These are phyloP conservation scores for Chrosomus eos DNA, from an alignment of 2,797 vertebrate genomes.

Conservation along the genomic window DNA sequence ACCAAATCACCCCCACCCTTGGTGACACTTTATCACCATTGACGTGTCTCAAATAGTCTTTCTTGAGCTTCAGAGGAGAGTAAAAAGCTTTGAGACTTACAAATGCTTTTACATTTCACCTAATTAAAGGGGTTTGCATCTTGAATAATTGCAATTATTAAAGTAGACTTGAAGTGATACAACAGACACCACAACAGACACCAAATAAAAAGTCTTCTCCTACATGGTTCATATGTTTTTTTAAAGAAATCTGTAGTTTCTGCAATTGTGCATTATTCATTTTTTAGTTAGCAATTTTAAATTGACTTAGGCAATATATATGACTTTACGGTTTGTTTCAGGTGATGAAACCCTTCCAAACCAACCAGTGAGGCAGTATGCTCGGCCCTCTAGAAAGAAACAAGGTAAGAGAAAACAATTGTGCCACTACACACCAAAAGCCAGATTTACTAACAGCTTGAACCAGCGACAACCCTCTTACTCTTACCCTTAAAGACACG, in stretches of 20 bases:
- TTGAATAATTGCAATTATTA: not conserved
- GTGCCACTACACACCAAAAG: no score
- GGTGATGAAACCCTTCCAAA: constrained; percentile 67
- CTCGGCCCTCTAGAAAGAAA: constrained; percentile 68
- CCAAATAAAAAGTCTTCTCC: not conserved
- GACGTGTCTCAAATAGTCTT: constrained; percentile 26
- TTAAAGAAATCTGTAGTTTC: not conserved
- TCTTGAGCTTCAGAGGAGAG: constrained; percentile 15
- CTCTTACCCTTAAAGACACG: not conserved
- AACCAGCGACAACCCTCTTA: not conserved
- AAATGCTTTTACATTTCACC: not conserved
- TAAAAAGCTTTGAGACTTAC: not conserved
- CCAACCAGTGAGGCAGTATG: constrained; percentile 79
- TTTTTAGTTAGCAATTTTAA: not conserved
- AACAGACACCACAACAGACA: not conserved
- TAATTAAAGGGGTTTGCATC: not conserved
- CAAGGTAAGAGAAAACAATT: constrained; percentile 72
- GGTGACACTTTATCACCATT: constrained; percentile 39
- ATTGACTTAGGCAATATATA: not conserved
- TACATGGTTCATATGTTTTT: not conserved
- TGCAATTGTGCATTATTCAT: not conserved
- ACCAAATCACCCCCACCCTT: constrained; percentile 47
- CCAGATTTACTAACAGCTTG: not conserved
- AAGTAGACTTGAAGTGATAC: not conserved
- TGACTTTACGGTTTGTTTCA: constrained; percentile 50